Conservation (phyloP, 2,888 invertebrate species). For the Galerucella pusilla region DNA sequence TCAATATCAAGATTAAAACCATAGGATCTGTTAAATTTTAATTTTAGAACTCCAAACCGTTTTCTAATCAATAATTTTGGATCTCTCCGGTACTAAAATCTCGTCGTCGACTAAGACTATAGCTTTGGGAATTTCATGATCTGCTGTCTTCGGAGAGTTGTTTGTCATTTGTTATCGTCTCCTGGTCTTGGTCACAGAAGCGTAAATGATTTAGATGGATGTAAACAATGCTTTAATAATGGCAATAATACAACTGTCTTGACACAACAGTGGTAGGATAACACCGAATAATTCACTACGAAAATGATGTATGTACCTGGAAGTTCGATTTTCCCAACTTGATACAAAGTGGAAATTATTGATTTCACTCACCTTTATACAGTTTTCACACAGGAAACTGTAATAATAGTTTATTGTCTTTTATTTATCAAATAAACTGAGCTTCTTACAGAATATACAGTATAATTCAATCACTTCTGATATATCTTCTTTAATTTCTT, state of each 20-base stretch:
- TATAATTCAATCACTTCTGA: too few relatives aligned
- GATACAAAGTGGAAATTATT: too few relatives aligned
- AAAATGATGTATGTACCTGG: constrained; percentile 1
- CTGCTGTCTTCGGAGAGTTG: constrained; percentile 3
- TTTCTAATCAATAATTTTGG: not conserved
- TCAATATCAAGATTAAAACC: too few relatives aligned
- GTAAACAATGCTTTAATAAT: constrained; percentile 8
- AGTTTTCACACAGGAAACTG: too few relatives aligned
- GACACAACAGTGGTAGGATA: not conserved
- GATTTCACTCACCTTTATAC: too few relatives aligned
- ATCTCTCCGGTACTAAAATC: not conserved
- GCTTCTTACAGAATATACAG: too few relatives aligned
- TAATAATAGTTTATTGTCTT: too few relatives aligned
- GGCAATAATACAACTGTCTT: not conserved
- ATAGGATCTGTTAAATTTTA: not conserved
- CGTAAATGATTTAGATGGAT: constrained; percentile 9
- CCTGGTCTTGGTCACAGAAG: not conserved
- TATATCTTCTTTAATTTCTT: not conserved
- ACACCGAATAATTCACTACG: not conserved
- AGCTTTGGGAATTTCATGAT: constrained; percentile 1
- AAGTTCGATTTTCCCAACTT: not conserved
- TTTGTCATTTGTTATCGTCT: constrained; percentile 9
- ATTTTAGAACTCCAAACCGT: not conserved
- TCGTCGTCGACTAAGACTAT: not conserved
- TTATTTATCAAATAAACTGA: too few relatives aligned